These are phyloP conservation scores for Noctua janthina DNA, from an alignment of 2,888 invertebrate species.

Conservation along the genomic window DNA sequence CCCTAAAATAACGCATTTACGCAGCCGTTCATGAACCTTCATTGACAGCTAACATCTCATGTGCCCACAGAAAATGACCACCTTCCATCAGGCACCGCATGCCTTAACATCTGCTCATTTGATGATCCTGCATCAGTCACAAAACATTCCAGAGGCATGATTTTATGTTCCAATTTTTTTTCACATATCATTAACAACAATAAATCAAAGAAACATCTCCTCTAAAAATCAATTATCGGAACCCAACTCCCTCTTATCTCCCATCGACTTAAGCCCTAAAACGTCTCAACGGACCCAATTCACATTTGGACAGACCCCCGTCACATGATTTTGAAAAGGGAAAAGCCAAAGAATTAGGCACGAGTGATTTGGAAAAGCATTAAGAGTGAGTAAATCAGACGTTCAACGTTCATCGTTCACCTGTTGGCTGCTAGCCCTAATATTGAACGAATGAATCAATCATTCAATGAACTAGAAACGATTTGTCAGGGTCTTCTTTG, in stretches of 20 bases:
- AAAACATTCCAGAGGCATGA: neutral
- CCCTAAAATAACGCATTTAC: too few relatives aligned
- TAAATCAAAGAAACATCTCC: slow-evolving; percentile 71
- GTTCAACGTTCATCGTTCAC: slow-evolving; percentile 76
- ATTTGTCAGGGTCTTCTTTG: slow-evolving; percentile 82
- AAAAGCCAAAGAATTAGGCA: slow-evolving; percentile 82
- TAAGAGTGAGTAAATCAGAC: slow-evolving; percentile 87
- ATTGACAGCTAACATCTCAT: too few relatives aligned
- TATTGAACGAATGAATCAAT: slow-evolving; percentile 85
- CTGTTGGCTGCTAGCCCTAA: slow-evolving; percentile 79
- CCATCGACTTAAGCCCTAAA: slow-evolving; percentile 71
- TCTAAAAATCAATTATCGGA: slow-evolving; percentile 81
- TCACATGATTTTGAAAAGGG: slow-evolving; percentile 87
- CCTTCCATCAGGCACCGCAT: too few relatives aligned
- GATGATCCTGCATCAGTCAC: too few relatives aligned
- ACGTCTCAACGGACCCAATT: slow-evolving; percentile 77
- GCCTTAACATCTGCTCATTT: too few relatives aligned
- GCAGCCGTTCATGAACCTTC: too few relatives aligned
- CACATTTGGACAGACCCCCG: slow-evolving; percentile 76
- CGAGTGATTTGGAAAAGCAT: slow-evolving; percentile 84
- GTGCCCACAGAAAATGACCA: too few relatives aligned
- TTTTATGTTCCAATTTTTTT: neutral
- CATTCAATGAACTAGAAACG: slow-evolving; percentile 85
- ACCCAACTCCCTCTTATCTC: slow-evolving; percentile 76
- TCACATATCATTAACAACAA: slow-evolving; percentile 64